Evolutionary conservation across 2,888 invertebrate genomes (phyloP), one percentile per base, ranked within the genome.

Genomic region (Lasioglossum figueresi): DNA sequence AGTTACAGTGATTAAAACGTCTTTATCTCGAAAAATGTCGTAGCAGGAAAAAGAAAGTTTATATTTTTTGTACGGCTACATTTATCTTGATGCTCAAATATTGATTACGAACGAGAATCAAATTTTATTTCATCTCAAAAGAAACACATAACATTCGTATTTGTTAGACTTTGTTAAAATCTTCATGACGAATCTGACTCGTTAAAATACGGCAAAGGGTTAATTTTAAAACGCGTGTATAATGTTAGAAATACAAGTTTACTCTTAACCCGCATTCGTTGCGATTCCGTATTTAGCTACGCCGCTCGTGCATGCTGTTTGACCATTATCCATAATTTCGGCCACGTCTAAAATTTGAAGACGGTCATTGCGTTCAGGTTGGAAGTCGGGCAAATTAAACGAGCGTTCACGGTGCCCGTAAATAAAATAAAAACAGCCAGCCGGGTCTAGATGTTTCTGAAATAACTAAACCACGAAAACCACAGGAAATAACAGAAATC

Each of bases 401-500:
- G 66, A 45, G 40, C n/a, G 71, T 43, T 27, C 19, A 52, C 48
- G 34, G 31, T 23, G 4, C 34, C 23, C 23, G 59, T 27, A 31
- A 77, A 48, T 63, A n/a, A 63, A 81, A 77, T 77, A 43, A 72
- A 37, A 63, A 27, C n/a, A 45, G 6, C n/a, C 6, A 27, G 23
- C 34, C 59, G 37, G 31, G 48, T 52, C 48, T 73, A 31, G 34
- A 48, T 34, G 31, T 66, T 71, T 59, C 10, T 34, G 66, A 43
- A n/a, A 45, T 40, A 68, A 75, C 23, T 34, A 48, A 81, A 48
- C 45, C 48, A 71, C 81, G 40, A 59, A 40, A 83, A 31, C 59
- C 59, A n/a, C 48, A n/a, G 78, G n/a, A 78, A 73, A 78, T 82
- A 82, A 73, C 81, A 40, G 80, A 83, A 80, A 77, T 66, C 16